phyloP scores from a whole-genome alignment of 30 jellyfish, hydroid and myxozoan species.

The Turritopsis rubra region DNA sequence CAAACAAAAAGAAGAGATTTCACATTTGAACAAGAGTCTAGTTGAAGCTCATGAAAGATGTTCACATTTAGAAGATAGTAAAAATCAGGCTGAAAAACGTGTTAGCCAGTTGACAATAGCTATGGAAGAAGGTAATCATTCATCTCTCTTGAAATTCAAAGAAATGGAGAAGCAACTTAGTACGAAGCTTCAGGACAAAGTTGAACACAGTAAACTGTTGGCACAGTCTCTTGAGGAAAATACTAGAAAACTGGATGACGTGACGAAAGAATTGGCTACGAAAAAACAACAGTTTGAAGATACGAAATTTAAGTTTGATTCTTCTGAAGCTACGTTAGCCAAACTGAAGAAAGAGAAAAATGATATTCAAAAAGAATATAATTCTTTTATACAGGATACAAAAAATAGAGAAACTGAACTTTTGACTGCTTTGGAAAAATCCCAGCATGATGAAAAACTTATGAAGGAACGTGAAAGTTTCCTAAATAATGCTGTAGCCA shows the following conservation, averaged over 20 bases:
- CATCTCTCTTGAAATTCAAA: background rate
- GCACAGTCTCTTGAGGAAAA: slow-evolving; percentile 13
- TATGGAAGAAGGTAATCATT: slow-evolving; percentile 21
- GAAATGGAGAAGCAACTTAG: slow-evolving; percentile 27
- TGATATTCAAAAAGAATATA: slow-evolving; percentile 19
- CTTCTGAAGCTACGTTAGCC: slow-evolving; percentile 1
- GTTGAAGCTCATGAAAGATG: background rate
- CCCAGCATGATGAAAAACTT: slow-evolving; percentile 10
- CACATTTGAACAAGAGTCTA: background rate
- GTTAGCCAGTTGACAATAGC: slow-evolving; percentile 5
- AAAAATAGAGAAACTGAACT: slow-evolving; percentile 18
- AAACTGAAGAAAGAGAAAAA: slow-evolving; percentile 36
- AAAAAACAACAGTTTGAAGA: slow-evolving; percentile 20
- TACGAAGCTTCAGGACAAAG: slow-evolving; percentile 20
- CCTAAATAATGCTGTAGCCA: slow-evolving; percentile 2
- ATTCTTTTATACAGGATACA: slow-evolving; percentile 9
- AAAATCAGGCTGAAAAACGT: slow-evolving; percentile 14
- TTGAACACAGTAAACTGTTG: slow-evolving; percentile 13
- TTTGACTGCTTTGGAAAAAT: slow-evolving; percentile 14
- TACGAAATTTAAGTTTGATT: slow-evolving; percentile 8
- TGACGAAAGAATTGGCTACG: slow-evolving; percentile 11
- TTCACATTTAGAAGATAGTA: slow-evolving; percentile 1
- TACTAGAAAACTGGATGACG: slow-evolving; percentile 2
- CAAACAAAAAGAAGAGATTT: slow-evolving; percentile 5
- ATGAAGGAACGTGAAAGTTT: slow-evolving; percentile 13